Percentiles rank a stretch among this genome's conserved stretches.
These are phyloP conservation scores for Luperina testacea DNA, from an alignment of 2,888 invertebrate species.

Conservation along the genomic window DNA sequence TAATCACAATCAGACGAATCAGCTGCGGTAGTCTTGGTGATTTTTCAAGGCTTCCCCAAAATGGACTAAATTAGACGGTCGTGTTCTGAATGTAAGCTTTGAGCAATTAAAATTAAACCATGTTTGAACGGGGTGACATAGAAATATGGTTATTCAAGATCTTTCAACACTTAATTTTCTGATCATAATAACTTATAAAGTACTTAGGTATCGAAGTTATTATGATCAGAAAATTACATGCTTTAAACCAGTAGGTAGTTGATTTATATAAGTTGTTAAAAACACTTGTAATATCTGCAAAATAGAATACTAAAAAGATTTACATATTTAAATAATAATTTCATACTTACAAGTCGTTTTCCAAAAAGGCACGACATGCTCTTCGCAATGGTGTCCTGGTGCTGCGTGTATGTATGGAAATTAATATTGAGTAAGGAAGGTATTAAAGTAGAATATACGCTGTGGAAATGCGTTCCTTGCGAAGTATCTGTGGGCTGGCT, in stretches of 20 bases:
- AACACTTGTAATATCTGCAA: neutral
- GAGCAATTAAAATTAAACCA: neutral
- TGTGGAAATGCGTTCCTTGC: too few species aligned
- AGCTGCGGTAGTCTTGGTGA: slow-evolving; percentile 37
- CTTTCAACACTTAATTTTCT: neutral
- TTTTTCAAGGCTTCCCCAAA: slow-evolving; percentile 49
- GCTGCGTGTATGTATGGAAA: too few species aligned
- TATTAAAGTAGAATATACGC: too few species aligned
- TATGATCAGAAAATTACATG: neutral
- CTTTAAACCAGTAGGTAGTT: neutral
- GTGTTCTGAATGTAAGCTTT: slow-evolving; percentile 9
- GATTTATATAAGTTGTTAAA: neutral
- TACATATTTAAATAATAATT: neutral
- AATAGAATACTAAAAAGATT: neutral
- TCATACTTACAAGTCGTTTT: neutral
- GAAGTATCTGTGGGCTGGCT: too few species aligned
- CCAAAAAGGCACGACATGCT: too few species aligned
- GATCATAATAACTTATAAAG: neutral
- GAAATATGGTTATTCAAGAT: neutral
- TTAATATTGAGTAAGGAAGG: too few species aligned
- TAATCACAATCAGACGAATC: slow-evolving; percentile 64
- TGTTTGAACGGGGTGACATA: neutral
- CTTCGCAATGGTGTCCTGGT: too few species aligned
- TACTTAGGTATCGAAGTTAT: neutral
- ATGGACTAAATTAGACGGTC: slow-evolving; percentile 13